Evolutionary conservation across 2,888 invertebrate species (phyloP).

Genomic region (Coelinius sp.): DNA sequence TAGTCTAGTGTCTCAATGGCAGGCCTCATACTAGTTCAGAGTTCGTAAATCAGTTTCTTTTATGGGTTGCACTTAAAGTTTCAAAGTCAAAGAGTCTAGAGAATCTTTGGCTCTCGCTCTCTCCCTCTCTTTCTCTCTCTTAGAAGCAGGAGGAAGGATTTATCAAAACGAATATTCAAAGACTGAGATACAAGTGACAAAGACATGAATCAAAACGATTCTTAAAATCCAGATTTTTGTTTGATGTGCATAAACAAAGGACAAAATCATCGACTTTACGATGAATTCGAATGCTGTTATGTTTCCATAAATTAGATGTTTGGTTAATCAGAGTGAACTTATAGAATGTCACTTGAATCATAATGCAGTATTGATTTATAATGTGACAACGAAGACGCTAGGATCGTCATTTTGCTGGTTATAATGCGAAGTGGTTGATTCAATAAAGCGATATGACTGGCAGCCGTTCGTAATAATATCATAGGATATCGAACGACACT

Average conservation of each 20-base stretch:
- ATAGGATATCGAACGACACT: conserved; percentile 23
- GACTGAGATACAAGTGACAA: not conserved
- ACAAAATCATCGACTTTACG: not conserved
- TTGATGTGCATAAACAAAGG: not conserved
- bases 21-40: not conserved
- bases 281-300: not conserved
- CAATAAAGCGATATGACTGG: conserved; percentile 31
- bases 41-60: conserved; percentile 61
- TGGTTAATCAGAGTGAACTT: not conserved
- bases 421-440: conserved; percentile 30
- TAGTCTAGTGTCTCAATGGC: not conserved
- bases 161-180: not conserved
- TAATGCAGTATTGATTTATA: conserved; percentile 34
- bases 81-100: conserved; percentile 59
- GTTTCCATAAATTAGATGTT: not conserved
- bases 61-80: conserved; percentile 54
- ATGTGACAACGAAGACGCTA: conserved; percentile 30
- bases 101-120: conserved; percentile 37
- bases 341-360: not conserved
- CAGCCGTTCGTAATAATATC: conserved; percentile 29
- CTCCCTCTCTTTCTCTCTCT: conserved; percentile 56
- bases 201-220: not conserved
- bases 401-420: conserved; percentile 7
- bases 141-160: not conserved
- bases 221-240: not conserved